Conservation (phyloP, 1,140 invertebrate species). For the Zaprionus lachaisei region DNA sequence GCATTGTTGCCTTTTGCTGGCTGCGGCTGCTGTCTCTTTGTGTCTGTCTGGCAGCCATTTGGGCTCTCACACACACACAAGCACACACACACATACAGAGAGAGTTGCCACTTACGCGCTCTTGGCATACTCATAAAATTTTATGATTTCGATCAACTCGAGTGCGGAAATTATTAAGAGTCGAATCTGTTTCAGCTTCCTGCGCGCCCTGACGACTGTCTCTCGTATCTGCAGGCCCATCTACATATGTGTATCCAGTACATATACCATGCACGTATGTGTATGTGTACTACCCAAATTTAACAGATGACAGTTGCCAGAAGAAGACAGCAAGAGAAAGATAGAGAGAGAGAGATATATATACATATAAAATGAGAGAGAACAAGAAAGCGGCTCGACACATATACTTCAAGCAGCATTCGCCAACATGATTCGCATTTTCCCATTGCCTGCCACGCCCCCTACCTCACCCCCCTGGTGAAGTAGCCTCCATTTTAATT, state of each 20-base stretch:
- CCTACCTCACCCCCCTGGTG: conserved; percentile 3
- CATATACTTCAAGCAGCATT: conserved; percentile 61
- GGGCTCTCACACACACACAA: conserved; percentile 39
- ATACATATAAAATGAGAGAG: not conserved
- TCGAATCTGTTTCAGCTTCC: conserved; percentile 82
- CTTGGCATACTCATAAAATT: conserved; percentile 81
- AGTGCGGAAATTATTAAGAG: conserved; percentile 84
- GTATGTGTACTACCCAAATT: conserved; percentile 45
- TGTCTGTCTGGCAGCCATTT: conserved; percentile 75
- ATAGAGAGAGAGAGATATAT: not conserved
- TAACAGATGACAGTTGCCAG: conserved; percentile 59
- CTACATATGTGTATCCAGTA: conserved; percentile 30
- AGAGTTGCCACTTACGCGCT: conserved; percentile 68
- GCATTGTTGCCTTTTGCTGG: conserved; percentile 43
- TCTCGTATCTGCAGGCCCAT: conserved; percentile 38
- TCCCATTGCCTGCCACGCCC: not conserved
- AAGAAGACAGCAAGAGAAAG: conserved; percentile 1
- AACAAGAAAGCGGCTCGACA: conserved; percentile 10
- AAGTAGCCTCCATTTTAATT: conserved; percentile 78
- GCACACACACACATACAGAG: conserved; percentile 9
- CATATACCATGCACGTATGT: conserved; percentile 4
- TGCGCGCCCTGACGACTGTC: conserved; percentile 39
- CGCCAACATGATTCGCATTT: conserved; percentile 2
- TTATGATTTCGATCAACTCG: conserved; percentile 84
- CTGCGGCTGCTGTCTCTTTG: conserved; percentile 24